Conservation (phyloP, 53 echinoderm and acorn worm species). For the Stichopus horrens region DNA sequence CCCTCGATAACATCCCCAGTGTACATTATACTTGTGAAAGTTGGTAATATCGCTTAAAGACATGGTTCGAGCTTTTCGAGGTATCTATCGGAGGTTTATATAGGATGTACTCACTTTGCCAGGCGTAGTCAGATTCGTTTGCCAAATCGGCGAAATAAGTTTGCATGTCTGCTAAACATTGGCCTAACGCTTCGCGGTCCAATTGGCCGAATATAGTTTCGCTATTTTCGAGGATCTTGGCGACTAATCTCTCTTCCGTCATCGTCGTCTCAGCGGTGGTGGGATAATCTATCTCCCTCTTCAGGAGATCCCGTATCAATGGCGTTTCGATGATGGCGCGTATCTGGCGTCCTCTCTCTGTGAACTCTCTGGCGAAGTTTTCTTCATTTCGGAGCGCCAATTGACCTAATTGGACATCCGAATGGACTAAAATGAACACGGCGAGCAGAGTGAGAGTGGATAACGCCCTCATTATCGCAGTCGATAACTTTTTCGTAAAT, state of each 20-base stretch:
- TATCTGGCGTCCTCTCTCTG: not conserved
- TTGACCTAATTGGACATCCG: not conserved
- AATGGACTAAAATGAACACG: too few relatives aligned
- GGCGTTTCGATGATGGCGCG: not conserved
- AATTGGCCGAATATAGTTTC: not conserved
- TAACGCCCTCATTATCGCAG: too few relatives aligned
- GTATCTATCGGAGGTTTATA: not conserved
- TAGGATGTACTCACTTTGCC: slow-evolving; percentile 25
- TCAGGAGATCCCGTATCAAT: not conserved
- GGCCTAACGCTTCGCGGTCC: not conserved
- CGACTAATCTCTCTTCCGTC: not conserved
- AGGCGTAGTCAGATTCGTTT: not conserved
- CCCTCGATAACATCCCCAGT: too few relatives aligned
- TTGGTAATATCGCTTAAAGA: too few relatives aligned
- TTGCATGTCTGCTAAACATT: not conserved
- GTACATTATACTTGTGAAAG: too few relatives aligned
- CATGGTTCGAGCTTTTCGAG: not conserved
- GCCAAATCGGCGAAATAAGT: not conserved
- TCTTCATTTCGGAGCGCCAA: not conserved
- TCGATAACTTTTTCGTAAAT: too few relatives aligned
- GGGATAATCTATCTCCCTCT: not conserved
- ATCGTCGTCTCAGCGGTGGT: not conserved
- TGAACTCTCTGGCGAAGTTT: not conserved
- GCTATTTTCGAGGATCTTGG: not conserved
- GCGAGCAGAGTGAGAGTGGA: too few relatives aligned